Evolutionary conservation across 2,797 vertebrate genomes (phyloP).

Genomic region (Molossus molossus): DNA sequence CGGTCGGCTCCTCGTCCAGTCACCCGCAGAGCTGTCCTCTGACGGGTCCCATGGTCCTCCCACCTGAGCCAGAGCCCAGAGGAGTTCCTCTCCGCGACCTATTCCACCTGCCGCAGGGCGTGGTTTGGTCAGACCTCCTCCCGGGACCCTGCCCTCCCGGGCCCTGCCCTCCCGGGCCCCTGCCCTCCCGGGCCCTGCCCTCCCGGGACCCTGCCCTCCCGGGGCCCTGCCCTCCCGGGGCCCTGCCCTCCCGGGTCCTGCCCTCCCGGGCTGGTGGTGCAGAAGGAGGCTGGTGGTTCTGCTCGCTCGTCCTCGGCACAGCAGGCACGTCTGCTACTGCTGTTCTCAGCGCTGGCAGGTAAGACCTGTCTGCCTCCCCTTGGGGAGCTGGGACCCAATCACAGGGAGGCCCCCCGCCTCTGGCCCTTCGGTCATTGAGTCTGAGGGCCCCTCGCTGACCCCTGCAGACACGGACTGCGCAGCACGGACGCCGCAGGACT

Average conservation of each 20-base stretch:
- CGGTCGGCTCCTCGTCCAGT: neutral
- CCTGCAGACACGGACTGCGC: neutral
- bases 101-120: neutral
- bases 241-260: neutral
- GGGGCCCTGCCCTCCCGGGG: too few relatives aligned
- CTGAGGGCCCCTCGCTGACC: neutral
- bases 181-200: too few relatives aligned
- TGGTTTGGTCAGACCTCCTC: neutral
- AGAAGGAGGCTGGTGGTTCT: neutral
- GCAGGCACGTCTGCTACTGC: neutral
- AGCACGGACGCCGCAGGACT: neutral
- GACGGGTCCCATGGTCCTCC: neutral
- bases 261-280: too few relatives aligned
- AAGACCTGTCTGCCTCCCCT: neutral
- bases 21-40: neutral
- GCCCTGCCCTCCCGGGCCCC: too few relatives aligned
- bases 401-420: neutral
- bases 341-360: neutral
- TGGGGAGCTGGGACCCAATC: neutral
- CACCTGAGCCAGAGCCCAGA: neutral
- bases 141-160: neutral
- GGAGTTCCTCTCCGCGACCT: neutral
- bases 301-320: too few relatives aligned
- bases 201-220: neutral
- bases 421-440: constrained; percentile 27